Conservation (phyloP, 2,888 invertebrate genomes). For the Drosophila koepferae region DNA sequence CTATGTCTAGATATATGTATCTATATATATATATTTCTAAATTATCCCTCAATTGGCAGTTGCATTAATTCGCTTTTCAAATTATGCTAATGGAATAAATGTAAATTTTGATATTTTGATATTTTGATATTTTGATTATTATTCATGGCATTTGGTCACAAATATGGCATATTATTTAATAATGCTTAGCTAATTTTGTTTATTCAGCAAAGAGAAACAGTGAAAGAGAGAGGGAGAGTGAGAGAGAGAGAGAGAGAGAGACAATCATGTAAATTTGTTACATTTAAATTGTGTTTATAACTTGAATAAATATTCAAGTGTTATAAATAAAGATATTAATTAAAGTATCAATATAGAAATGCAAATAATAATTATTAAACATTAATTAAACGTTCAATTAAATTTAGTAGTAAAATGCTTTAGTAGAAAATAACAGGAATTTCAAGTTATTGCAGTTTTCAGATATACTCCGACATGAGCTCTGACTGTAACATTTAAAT, state of each 20-base stretch:
- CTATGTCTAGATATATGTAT: background rate
- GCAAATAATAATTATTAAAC: background rate
- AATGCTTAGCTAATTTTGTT: slow-evolving; percentile 30
- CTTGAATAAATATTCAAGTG: background rate
- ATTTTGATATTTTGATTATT: slow-evolving; percentile 30
- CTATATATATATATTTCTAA: slow-evolving; percentile 1
- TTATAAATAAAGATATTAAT: background rate
- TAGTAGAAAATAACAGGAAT: too few species aligned
- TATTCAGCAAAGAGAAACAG: background rate
- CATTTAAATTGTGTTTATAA: background rate
- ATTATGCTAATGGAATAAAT: slow-evolving; percentile 54
- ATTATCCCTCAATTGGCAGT: slow-evolving; percentile 53
- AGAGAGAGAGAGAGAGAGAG: background rate
- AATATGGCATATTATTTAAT: slow-evolving; percentile 29
- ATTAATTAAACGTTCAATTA: background rate
- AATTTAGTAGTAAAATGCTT: background rate
- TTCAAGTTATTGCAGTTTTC: too few species aligned
- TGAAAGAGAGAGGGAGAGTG: background rate
- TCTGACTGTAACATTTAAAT: too few species aligned
- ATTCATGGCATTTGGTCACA: slow-evolving; percentile 12
- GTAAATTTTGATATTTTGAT: slow-evolving; percentile 35
- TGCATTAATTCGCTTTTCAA: slow-evolving; percentile 36
- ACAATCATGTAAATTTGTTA: background rate
- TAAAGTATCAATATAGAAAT: background rate
- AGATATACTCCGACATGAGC: too few species aligned